These are phyloP conservation scores for Trachelus stipa DNA, from an alignment of 2,888 invertebrate genomes.

Conservation along the genomic window DNA sequence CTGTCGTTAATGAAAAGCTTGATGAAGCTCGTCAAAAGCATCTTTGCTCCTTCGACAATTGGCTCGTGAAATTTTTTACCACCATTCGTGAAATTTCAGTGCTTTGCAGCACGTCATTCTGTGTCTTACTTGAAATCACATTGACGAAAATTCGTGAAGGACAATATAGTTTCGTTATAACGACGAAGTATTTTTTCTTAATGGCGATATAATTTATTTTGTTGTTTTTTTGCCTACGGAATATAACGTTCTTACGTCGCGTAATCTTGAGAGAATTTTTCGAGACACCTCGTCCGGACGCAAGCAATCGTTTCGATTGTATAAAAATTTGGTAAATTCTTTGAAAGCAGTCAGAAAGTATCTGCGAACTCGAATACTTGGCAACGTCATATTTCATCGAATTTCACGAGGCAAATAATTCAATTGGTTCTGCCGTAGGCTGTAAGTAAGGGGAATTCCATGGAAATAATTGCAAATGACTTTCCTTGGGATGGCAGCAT, in stretches of 20 bases:
- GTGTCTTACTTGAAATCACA: neutral
- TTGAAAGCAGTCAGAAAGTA: neutral
- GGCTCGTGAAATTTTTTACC: neutral
- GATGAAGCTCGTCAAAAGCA: neutral
- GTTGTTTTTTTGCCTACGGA: neutral
- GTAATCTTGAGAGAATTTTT: neutral
- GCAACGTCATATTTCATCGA: neutral
- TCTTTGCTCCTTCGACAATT: neutral
- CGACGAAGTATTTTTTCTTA: neutral
- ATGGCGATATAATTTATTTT: neutral
- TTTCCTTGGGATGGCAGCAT: neutral
- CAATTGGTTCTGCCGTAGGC: neutral
- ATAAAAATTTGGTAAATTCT: neutral
- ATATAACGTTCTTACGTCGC: neutral
- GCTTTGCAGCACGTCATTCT: neutral
- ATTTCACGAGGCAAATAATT: neutral
- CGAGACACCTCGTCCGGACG: neutral
- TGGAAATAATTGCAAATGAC: neutral
- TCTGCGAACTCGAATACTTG: neutral
- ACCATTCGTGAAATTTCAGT: neutral
- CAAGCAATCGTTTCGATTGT: neutral
- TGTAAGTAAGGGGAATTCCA: neutral
- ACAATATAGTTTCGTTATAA: neutral
- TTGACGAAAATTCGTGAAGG: neutral
- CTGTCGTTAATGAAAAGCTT: neutral